These are phyloP conservation scores for Leucophenga montana DNA, from an alignment of 2,888 invertebrate genomes.

Conservation along the genomic window DNA sequence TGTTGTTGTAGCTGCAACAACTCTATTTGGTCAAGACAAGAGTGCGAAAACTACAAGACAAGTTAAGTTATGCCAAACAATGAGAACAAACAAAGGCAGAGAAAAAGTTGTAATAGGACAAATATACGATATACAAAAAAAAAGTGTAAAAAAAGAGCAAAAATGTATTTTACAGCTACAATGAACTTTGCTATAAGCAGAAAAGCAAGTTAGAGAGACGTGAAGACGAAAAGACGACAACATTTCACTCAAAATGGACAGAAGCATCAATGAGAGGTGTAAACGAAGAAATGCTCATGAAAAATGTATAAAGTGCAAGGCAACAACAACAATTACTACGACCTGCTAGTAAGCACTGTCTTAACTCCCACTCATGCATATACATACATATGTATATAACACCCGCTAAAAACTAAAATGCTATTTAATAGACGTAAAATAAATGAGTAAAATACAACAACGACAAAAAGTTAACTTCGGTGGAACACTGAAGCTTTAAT, in stretches of 20 bases:
- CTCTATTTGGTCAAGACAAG: slow-evolving; percentile 13
- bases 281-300: background rate
- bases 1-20: slow-evolving; percentile 26
- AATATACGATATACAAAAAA: slow-evolving; percentile 41
- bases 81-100: slow-evolving; percentile 26
- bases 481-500: too few species aligned
- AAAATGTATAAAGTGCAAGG: slow-evolving; percentile 18
- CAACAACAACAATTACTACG: background rate
- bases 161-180: slow-evolving; percentile 61
- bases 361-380: background rate
- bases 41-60: slow-evolving; percentile 12
- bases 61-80: slow-evolving; percentile 11
- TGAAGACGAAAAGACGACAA: slow-evolving; percentile 46
- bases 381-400: background rate
- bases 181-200: slow-evolving; percentile 57
- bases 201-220: background rate
- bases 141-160: slow-evolving; percentile 31
- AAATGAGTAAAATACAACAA: background rate
- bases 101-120: slow-evolving; percentile 61
- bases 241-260: background rate
- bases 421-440: background rate
- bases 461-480: background rate
- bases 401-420: too few species aligned
- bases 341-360: background rate
- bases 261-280: background rate